phyloP scores from a whole-genome alignment of 2,113 vertebrate species.

The Gorsachius goisagi region DNA sequence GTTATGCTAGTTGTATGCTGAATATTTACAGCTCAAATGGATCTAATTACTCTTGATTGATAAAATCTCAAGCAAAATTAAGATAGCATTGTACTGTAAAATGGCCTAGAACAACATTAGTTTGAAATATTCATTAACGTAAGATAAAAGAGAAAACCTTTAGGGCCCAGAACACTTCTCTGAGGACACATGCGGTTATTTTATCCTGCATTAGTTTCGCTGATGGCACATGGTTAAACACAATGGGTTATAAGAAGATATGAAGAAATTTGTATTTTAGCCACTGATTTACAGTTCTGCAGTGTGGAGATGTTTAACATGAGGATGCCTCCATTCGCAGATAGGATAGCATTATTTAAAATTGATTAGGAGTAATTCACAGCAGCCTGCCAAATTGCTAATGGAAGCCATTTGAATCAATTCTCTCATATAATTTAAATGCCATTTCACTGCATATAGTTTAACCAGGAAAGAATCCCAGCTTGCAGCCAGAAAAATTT shows the following conservation, averaged over 20 bases:
- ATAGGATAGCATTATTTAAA: slow-evolving; percentile 71
- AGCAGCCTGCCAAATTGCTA: slow-evolving; percentile 76
- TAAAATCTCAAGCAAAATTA: slow-evolving; percentile 43
- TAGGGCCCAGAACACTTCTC: background rate
- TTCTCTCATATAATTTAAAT: slow-evolving; percentile 79
- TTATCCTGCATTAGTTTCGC: background rate
- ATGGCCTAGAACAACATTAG: background rate
- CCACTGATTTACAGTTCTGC: slow-evolving; percentile 57
- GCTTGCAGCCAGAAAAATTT: slow-evolving; percentile 64
- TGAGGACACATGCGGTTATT: background rate
- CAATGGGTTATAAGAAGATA: slow-evolving; percentile 50
- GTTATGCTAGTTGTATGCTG: background rate
- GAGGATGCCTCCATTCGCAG: slow-evolving; percentile 38
- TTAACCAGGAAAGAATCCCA: slow-evolving; percentile 67
- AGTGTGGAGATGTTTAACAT: slow-evolving; percentile 1
- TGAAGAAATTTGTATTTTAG: slow-evolving; percentile 48
- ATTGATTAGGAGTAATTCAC: slow-evolving; percentile 76
- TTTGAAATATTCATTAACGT: slow-evolving; percentile 18
- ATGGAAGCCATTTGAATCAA: slow-evolving; percentile 80
- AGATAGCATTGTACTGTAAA: background rate
- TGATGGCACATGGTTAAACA: slow-evolving; percentile 53
- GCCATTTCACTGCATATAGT: slow-evolving; percentile 72
- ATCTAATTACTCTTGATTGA: slow-evolving; percentile 47
- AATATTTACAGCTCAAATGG: slow-evolving; percentile 21
- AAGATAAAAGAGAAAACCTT: slow-evolving; percentile 16